These are phyloP conservation scores for Propithecus coquereli DNA, from an alignment of 2,113 vertebrate genomes.

Conservation along the genomic window DNA sequence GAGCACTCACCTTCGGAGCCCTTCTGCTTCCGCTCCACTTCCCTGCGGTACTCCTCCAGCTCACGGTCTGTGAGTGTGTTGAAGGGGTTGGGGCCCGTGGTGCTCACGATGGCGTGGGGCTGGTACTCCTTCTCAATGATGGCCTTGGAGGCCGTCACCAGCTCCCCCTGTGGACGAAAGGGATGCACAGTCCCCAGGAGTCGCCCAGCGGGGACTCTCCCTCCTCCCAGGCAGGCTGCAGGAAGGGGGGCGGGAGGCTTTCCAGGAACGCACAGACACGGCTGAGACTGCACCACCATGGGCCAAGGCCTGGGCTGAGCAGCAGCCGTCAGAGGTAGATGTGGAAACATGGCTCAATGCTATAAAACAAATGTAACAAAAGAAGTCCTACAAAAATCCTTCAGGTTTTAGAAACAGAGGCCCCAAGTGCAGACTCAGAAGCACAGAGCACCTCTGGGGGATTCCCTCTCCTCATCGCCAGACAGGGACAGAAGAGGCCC, in stretches of 20 bases:
- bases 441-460: background rate
- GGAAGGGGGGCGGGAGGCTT: background rate
- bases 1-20: slow-evolving; percentile 88
- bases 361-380: background rate
- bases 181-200: background rate
- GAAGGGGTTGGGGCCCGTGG: slow-evolving; percentile 97
- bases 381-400: background rate
- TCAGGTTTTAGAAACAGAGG: background rate
- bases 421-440: background rate
- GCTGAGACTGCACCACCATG: background rate
- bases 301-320: background rate
- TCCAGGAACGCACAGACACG: background rate
- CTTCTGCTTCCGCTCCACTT: slow-evolving; percentile 96
- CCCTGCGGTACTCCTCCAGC: slow-evolving; percentile 94
- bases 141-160: slow-evolving; percentile 97
- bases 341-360: background rate
- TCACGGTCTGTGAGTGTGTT: slow-evolving; percentile 94
- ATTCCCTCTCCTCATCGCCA: too few relatives aligned
- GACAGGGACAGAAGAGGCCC: background rate
- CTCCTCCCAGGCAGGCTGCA: background rate
- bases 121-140: slow-evolving; percentile 99
- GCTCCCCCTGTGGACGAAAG: slow-evolving; percentile 88
- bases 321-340: background rate
- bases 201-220: background rate
- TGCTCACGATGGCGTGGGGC: slow-evolving; percentile 94